phyloP scores from a whole-genome alignment of 2,888 invertebrate species.

The Himalopsyche japonica region DNA sequence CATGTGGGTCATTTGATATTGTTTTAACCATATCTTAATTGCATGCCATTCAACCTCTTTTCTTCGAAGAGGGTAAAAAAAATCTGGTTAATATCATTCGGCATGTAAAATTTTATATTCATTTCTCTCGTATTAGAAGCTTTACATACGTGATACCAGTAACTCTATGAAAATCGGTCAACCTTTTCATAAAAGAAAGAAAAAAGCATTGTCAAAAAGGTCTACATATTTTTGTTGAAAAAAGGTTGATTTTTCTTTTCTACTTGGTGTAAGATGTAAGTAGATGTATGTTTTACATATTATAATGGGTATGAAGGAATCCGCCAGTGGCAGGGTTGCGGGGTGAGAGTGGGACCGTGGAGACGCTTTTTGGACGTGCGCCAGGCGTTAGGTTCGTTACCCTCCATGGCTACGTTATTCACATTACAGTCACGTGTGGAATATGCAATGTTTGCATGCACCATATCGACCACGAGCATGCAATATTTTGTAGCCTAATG shows the following conservation, averaged over 20 bases:
- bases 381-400: constrained; percentile 28
- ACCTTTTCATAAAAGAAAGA: no score
- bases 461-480: neutral
- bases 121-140: no score
- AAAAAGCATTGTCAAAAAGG: no score
- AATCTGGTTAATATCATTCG: no score
- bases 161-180: no score
- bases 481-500: neutral
- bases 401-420: neutral
- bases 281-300: neutral
- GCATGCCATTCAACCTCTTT: no score
- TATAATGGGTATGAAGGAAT: neutral
- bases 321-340: neutral
- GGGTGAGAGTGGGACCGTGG: neutral
- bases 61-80: no score
- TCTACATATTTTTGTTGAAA: neutral
- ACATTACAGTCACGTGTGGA: neutral
- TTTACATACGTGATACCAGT: no score
- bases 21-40: no score
- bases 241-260: neutral
- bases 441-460: neutral
- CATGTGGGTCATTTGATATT: no score
- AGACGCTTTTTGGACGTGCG: constrained; percentile 21
- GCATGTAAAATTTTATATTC: no score
- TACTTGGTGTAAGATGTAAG: neutral